Evolutionary conservation across 2,888 invertebrate genomes (phyloP), one percentile per base, ranked within the genome.

Genomic region (Rotaria macrura): DNA sequence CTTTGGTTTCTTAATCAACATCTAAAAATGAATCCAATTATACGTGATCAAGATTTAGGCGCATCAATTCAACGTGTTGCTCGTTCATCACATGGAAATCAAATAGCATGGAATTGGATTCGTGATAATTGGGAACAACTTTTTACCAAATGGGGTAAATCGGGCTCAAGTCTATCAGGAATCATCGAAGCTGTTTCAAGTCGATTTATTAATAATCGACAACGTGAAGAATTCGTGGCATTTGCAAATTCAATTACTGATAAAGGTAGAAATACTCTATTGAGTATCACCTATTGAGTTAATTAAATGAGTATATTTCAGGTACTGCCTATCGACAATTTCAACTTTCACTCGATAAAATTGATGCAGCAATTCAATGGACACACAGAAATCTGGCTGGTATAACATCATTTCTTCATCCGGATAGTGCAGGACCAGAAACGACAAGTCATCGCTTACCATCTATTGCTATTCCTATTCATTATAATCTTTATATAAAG

Each of bases 11-110:
- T 86, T 38, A 84, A 86, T 52, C 43, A 85, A 47, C 85, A 86
- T 57, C 57, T 86, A 9, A 72, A 79, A 79, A 43, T 57, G 38
- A 55, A 74, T n/a, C 49, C 57, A 10, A 83, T 34, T 34, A 84
- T 83, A 34, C 79, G 86, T 49, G 83, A 83, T 83, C 86, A 86
- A 86, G 86, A 86, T 52, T 74, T 65, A 25, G n/a, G 79, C 1
- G 25, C 40, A 9, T 85, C 83, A 47, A 74, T 85, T 47, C 49
- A 84, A 74, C 74, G 74, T 85, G 52, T 86, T 54, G 29, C 57
- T 23, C 54, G 47, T 20, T 74, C 55, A 12, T 74, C 86, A 47
- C 54, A 38, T 23, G 86, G 84, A 40, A 52, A 84, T 47, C 54
- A 55, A 72, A 29, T 85, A 34, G 84, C 84, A 12, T 86, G 86